Evolutionary conservation across 2,113 vertebrate species (phyloP).

Genomic region (Chloropsis cyanopogon): DNA sequence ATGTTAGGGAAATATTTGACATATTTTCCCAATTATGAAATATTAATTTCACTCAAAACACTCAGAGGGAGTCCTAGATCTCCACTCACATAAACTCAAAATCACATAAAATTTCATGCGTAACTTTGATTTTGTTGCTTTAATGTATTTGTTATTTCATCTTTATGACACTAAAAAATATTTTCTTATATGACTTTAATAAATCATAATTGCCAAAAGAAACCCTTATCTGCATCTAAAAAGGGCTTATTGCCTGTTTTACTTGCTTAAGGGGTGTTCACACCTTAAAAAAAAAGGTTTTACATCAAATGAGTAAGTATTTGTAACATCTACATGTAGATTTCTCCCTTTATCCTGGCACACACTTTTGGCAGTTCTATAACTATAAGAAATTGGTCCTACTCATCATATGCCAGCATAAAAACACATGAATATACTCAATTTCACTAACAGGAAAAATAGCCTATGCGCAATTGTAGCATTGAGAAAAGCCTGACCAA

Average conservation of each 20-base stretch:
- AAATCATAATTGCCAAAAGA: not conserved
- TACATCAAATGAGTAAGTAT: not conserved
- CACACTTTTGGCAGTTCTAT: too few species aligned
- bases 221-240: not conserved
- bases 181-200: not conserved
- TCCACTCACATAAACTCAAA: not conserved
- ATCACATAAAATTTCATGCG: not conserved
- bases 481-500: not conserved
- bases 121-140: not conserved
- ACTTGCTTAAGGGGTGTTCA: not conserved
- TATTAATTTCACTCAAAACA: not conserved
- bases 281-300: not conserved
- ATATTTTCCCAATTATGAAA: not conserved
- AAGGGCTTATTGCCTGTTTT: not conserved
- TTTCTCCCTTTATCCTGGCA: not conserved
- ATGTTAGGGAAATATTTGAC: not conserved
- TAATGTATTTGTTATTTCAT: not conserved
- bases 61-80: not conserved
- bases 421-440: not conserved
- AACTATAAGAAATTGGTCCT: too few species aligned
- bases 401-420: not conserved
- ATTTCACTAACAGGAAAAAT: not conserved
- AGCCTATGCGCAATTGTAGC: rapidly evolving
- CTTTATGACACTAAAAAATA: not conserved
- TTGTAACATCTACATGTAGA: not conserved